A percentile compares a stretch with the other conserved stretches of the same genome.
These are phyloP conservation scores for Delia radicum DNA, from an alignment of 1,140 invertebrate genomes.

Conservation along the genomic window DNA sequence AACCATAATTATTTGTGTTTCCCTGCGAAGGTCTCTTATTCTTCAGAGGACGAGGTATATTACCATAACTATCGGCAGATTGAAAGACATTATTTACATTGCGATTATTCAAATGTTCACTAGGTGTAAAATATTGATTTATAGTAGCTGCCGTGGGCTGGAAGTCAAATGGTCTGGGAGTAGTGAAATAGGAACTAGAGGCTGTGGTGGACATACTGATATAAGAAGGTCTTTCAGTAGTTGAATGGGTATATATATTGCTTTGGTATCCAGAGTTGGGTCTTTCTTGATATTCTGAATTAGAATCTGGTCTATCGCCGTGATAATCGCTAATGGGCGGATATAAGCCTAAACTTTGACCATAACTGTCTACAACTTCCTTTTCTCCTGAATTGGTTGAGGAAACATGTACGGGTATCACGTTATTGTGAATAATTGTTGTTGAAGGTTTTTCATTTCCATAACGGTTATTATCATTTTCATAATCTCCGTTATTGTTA, in stretches of 20 bases:
- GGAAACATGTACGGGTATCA: slow-evolving; percentile 46
- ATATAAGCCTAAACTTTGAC: slow-evolving; percentile 44
- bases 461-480: neutral
- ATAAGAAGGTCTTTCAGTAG: slow-evolving; percentile 10
- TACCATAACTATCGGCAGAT: slow-evolving; percentile 42
- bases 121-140: slow-evolving; percentile 44
- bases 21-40: neutral
- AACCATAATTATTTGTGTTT: neutral
- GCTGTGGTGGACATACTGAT: neutral
- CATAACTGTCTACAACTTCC: slow-evolving; percentile 45
- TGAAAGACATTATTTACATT: slow-evolving; percentile 47
- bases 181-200: slow-evolving; percentile 34
- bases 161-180: slow-evolving; percentile 37
- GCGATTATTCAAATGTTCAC: slow-evolving; percentile 45
- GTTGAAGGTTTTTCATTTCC: slow-evolving; percentile 33
- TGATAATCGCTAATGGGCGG: slow-evolving; percentile 32
- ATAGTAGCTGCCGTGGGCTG: slow-evolving; percentile 42
- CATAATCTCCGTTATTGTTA: neutral
- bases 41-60: slow-evolving; percentile 38
- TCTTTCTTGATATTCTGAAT: neutral
- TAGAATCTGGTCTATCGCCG: slow-evolving; percentile 27
- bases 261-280: neutral
- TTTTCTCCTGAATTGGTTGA: slow-evolving; percentile 45
- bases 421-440: slow-evolving; percentile 54
- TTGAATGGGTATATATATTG: neutral